phyloP scores from a whole-genome alignment of 2,797 vertebrate species.

The Pangasius sanitwongsei region DNA sequence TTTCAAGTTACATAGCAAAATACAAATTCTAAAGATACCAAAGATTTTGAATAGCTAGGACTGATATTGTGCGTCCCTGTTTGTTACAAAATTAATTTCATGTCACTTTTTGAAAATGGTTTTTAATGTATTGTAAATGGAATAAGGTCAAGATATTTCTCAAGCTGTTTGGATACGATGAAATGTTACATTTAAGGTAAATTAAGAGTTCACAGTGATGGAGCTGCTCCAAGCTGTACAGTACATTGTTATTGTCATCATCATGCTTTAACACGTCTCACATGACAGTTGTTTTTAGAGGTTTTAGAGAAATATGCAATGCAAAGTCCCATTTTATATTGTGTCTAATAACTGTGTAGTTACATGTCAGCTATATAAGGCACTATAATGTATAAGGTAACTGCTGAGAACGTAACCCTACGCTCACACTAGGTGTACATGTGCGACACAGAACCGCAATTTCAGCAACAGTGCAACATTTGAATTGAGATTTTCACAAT shows the following conservation, averaged over 20 bases:
- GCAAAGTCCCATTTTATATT: not conserved
- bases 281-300: not conserved
- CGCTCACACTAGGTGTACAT: not conserved
- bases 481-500: not conserved
- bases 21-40: slow-evolving; percentile 44
- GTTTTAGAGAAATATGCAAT: not conserved
- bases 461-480: not conserved
- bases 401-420: not conserved
- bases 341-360: slow-evolving; percentile 14
- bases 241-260: slow-evolving; percentile 5
- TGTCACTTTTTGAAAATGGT: not conserved
- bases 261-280: slow-evolving; percentile 26
- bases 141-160: not conserved
- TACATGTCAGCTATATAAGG: not conserved
- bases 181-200: not conserved
- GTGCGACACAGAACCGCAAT: not conserved
- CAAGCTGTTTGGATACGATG: not conserved
- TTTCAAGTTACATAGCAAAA: slow-evolving; percentile 12
- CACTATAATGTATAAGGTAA: not conserved
- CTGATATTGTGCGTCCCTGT: not conserved
- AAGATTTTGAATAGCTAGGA: slow-evolving; percentile 41
- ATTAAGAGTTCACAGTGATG: not conserved
- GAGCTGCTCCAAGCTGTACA: slow-evolving; percentile 11
- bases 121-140: not conserved
- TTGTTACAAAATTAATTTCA: not conserved